These are phyloP conservation scores for Brachyptera putata DNA, from an alignment of 2,888 invertebrate species.

Conservation along the genomic window DNA sequence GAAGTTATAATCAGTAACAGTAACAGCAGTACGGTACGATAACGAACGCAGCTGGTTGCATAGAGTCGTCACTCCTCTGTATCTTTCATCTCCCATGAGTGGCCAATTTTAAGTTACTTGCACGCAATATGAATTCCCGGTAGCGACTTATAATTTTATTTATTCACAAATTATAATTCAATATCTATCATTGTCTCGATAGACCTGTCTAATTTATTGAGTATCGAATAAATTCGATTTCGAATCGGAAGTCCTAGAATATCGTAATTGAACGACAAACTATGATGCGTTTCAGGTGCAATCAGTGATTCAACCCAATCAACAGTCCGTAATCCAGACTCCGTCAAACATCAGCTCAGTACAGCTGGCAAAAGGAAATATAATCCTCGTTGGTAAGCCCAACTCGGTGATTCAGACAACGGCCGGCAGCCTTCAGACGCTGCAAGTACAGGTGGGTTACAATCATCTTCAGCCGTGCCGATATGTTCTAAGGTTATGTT, in stretches of 20 bases:
- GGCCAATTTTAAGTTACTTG: too few species aligned
- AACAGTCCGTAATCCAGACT: slow-evolving; percentile 93
- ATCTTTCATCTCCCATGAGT: too few species aligned
- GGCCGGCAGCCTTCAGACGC: slow-evolving; percentile 77
- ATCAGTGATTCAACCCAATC: slow-evolving; percentile 93
- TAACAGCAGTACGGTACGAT: too few species aligned
- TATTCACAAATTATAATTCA: neutral
- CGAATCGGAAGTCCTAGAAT: too few species aligned
- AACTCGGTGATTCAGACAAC: slow-evolving; percentile 91
- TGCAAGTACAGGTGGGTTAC: slow-evolving; percentile 61
- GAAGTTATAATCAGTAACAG: too few species aligned
- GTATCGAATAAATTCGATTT: too few species aligned
- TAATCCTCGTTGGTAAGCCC: slow-evolving; percentile 84
- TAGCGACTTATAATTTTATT: neutral
- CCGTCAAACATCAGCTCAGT: slow-evolving; percentile 80
- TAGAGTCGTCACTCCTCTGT: too few species aligned
- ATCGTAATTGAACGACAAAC: too few species aligned
- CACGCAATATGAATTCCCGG: too few species aligned
- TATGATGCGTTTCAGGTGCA: slow-evolving; percentile 65
- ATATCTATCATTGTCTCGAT: neutral
- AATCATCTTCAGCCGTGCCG: neutral
- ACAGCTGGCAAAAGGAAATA: slow-evolving; percentile 80
- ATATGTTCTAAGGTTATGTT: too few species aligned
- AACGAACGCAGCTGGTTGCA: too few species aligned
- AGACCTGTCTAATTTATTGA: too few species aligned